These are phyloP conservation scores for Pollenia labialis DNA, from an alignment of 2,888 invertebrate genomes.

Conservation along the genomic window DNA sequence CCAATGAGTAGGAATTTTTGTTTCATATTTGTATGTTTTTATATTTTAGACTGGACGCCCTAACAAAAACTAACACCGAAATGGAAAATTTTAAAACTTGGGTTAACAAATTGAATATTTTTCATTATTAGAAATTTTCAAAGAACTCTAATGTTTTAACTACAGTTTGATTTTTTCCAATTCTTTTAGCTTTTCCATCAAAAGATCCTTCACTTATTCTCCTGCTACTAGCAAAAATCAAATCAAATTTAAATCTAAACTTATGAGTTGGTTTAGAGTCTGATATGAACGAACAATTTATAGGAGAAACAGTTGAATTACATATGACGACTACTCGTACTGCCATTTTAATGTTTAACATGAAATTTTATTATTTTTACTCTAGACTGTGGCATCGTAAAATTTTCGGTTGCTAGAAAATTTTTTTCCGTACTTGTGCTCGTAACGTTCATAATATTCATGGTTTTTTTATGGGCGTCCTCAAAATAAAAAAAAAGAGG, in stretches of 20 bases:
- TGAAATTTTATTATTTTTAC: slow-evolving; percentile 51
- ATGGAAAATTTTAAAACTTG: no score
- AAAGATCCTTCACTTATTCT: neutral
- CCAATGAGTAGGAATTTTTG: no score
- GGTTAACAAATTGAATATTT: no score
- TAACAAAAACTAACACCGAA: no score
- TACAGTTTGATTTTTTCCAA: no score
- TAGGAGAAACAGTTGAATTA: neutral
- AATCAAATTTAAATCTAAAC: slow-evolving; percentile 49
- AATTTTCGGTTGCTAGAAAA: slow-evolving; percentile 27
- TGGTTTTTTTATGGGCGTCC: slow-evolving; percentile 53
- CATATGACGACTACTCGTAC: slow-evolving; percentile 24
- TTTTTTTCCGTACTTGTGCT: neutral
- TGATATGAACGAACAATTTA: slow-evolving; percentile 6
- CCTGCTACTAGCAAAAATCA: slow-evolving; percentile 8
- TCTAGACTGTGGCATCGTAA: slow-evolving; percentile 61
- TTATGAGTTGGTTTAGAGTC: slow-evolving; percentile 30
- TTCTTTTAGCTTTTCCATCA: no score
- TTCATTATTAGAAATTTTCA: no score
- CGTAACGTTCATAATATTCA: slow-evolving; percentile 29
- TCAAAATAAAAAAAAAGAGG: slow-evolving; percentile 11
- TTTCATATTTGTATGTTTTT: no score
- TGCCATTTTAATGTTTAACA: slow-evolving; percentile 14
- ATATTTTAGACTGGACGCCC: no score
- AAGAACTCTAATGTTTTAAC: no score